Evolutionary conservation across 2,888 invertebrate species (phyloP), one percentile per base, ranked within the genome.

Genomic region (Lasioglossum vierecki): DNA sequence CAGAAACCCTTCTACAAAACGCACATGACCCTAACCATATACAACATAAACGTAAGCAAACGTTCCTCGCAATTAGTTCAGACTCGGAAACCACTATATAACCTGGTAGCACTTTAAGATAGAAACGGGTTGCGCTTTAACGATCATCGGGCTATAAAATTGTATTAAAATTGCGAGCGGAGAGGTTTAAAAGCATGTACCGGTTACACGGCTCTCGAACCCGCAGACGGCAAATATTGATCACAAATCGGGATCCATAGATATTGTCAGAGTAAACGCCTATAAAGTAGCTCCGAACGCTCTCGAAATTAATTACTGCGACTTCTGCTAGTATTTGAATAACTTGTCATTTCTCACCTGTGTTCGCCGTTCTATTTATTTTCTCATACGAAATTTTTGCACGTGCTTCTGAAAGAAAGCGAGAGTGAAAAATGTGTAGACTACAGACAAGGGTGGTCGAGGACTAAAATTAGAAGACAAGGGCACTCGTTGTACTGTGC

Each of bases 1-100:
- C 97, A 97, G 92, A 97, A 97, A 35, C 98, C 97, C 0, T 96
- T 97, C 0, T 98, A 98, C 95, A 98, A 98, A 95, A 98, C 97
- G 1, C 98, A 98, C 94, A 98, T 98, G 98, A 96, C 97, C 91
- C 96, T 99, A 80, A 97, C 97, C 83, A 98, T 99, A 91, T 96
- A 96, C 91, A 97, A 97, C 94, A 97, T 98, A 81, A 93, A 94
- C 91, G 94, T 94, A 76, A 88, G 81, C 46, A 26, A 26, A 30
- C 18, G 15, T n/a, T 26, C 15, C 8, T 46, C 35, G 9, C 71
- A 11, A 53, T 53, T 53, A 53, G 22, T n/a, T n/a, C 53, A n/a
- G 53, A 53, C n/a, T 53, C 53, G 22, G 22, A 9, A 22, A 9
- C 53, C 22, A 3, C 9, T 53, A 53, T 8, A n/a, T 8, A n/a